Evolutionary conservation across 2,113 vertebrate genomes (phyloP), one percentile per base, ranked within the genome.

Genomic region (Triplophysa siluroides): DNA sequence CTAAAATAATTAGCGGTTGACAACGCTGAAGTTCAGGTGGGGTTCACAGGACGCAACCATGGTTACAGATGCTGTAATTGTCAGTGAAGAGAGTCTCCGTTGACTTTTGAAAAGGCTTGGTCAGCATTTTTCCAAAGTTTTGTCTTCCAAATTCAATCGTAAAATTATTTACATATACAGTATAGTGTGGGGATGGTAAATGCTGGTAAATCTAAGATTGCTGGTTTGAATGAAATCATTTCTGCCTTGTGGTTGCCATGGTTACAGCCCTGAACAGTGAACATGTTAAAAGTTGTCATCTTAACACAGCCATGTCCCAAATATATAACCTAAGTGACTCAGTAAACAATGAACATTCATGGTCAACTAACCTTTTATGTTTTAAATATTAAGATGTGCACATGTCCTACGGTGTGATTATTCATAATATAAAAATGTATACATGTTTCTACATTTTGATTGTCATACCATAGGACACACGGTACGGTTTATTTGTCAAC

Each of bases 1-100:
- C n/a, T 47, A 26, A 33, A 60, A n/a, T 77, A 77, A 77, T 78
- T 78, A 69, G 56, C 2, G 38, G 54, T 78, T 78, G 66, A 68
- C 54, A n/a, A 14, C 61, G 38, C 19, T 2, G 21, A 67, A 63
- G 63, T 78, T 78, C 11, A 1, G n/a, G 62, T 52, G 67, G 69
- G 24, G 69, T 56, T 71, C 24, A 21, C 16, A 26, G 61, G n/a
- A 52, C n/a, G 63, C 33, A 78, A 45, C 33, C 52, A 45, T 54
- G 26, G n/a, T 41, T 24, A 78, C 61, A 29, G 64, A 78, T 67
- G 47, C 21, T 68, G 67, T 68, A 50, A 68, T 43, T 78, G 66
- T 45, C 41, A 26, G 56, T n/a, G 2, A 61, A 43, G 8, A 24
- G 33, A 45, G 4, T 54, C 24, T 54, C 11, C 29, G 26, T n/a